Percentiles rank a stretch among this genome's conserved stretches.
phyloP scores from a whole-genome alignment of 1,140 invertebrate genomes.

The Galleria mellonella region DNA sequence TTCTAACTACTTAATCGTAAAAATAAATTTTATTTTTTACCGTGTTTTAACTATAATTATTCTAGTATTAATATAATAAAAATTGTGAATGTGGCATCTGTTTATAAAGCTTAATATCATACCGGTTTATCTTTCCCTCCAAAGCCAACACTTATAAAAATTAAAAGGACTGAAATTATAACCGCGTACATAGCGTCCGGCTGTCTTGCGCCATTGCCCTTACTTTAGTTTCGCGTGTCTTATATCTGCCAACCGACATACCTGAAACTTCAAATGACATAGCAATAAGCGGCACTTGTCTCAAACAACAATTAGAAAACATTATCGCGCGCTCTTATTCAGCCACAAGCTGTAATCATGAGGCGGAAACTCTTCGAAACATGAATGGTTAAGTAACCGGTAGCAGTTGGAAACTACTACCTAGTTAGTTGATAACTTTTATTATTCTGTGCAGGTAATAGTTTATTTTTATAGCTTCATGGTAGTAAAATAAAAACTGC shows the following conservation, averaged over 20 bases:
- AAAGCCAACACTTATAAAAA: conserved; percentile 19
- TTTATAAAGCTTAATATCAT: conserved; percentile 24
- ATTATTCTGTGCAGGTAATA: not conserved
- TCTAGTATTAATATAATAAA: too few relatives aligned
- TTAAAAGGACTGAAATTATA: conserved; percentile 27
- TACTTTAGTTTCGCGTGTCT: not conserved
- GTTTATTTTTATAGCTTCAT: too few relatives aligned
- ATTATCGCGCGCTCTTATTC: conserved; percentile 16
- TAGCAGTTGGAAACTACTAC: not conserved
- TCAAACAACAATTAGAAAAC: conserved; percentile 27
- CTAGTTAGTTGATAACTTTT: not conserved
- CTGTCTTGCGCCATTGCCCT: conserved; percentile 12
- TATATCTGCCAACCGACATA: not conserved
- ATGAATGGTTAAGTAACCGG: conserved; percentile 31
- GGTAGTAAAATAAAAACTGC: too few relatives aligned
- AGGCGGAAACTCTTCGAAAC: conserved; percentile 27
- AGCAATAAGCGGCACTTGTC: conserved; percentile 11
- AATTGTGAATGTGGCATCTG: too few relatives aligned
- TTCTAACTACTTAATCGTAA: too few relatives aligned
- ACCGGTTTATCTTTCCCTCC: conserved; percentile 51
- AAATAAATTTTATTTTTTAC: too few relatives aligned
- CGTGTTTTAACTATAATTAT: too few relatives aligned
- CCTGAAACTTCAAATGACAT: conserved; percentile 10
- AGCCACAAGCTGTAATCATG: conserved; percentile 34
- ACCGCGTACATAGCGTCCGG: conserved; percentile 36